Evolutionary conservation across 2,797 vertebrate genomes (phyloP), one percentile per base, ranked within the genome.

Genomic region (Aselliscus stoliczkanus): DNA sequence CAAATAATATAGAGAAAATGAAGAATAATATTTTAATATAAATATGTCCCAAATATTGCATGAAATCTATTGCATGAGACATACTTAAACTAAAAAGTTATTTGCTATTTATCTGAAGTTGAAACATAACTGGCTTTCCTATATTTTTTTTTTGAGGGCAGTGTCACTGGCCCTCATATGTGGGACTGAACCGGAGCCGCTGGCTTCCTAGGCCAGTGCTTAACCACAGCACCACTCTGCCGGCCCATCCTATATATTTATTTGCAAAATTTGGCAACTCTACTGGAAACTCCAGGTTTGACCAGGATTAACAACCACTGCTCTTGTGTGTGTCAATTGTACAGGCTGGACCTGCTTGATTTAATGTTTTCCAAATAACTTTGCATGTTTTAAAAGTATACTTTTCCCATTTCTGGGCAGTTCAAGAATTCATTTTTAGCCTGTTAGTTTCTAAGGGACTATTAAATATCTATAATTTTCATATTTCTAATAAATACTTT

Each of bases 351-450:
- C 13, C 92, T 37, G n/a, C 6, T 72, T 93, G 87, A 15, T 77
- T 73, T 67, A 39, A 95, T 17, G 3, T 80, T 92, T 96, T 92
- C 34, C 77, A 34, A 82, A 86, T 81, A 81, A 62, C 76, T 93
- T 92, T 89, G 31, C 34, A 73, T 67, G 52, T 20, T 56, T 79
- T 21, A 75, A 82, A 86, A 76, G 3, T 82, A 82, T 52, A 70
- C 34, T 69, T 62, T 92, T 14, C n/a, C 47, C 42, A 82, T 94
- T 93, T 67, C 42, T 72, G 81, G 50, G 27, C 13, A 86, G 37
- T 47, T 82, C 21, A 75, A 75, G 4, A 58, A 93, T 91, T 96
- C 4, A 89, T 67, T 92, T 81, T 89, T 90, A 62, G 25, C 20
- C 50, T 83, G 15, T 44, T 72, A n/a, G 23, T 84, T 89, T 82